These are phyloP conservation scores for Chiloscyllium plagiosum DNA, from an alignment of 2,113 vertebrate species.

Conservation along the genomic window DNA sequence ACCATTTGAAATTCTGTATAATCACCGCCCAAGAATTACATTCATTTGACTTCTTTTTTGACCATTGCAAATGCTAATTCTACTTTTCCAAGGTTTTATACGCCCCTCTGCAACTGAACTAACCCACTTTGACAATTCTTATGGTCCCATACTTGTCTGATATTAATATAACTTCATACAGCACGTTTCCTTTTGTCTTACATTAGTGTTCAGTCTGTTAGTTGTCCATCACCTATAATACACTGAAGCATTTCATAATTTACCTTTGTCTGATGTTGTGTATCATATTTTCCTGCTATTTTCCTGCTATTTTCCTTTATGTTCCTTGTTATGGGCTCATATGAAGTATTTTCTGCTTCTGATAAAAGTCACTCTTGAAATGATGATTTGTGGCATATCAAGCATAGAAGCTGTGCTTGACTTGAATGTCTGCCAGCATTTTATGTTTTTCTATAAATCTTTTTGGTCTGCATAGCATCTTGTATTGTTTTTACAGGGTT, in stretches of 20 bases:
- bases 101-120: background rate
- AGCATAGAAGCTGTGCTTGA: background rate
- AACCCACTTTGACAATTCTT: background rate
- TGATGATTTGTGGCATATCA: background rate
- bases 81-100: background rate
- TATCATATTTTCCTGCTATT: background rate
- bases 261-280: background rate
- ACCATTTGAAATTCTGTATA: background rate
- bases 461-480: background rate
- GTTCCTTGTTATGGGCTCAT: background rate
- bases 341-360: background rate
- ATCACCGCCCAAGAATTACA: background rate
- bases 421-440: background rate
- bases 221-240: background rate
- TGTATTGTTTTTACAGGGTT: background rate
- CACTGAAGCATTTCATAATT: background rate
- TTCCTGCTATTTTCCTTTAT: background rate
- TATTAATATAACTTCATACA: background rate
- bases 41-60: background rate
- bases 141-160: background rate
- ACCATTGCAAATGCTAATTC: background rate
- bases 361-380: background rate
- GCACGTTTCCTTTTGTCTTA: background rate
- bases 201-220: background rate
- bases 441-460: background rate